Evolutionary conservation across 2,888 invertebrate genomes (phyloP), one percentile per base, ranked within the genome.

Genomic region (Hemistola chrysoprasaria): DNA sequence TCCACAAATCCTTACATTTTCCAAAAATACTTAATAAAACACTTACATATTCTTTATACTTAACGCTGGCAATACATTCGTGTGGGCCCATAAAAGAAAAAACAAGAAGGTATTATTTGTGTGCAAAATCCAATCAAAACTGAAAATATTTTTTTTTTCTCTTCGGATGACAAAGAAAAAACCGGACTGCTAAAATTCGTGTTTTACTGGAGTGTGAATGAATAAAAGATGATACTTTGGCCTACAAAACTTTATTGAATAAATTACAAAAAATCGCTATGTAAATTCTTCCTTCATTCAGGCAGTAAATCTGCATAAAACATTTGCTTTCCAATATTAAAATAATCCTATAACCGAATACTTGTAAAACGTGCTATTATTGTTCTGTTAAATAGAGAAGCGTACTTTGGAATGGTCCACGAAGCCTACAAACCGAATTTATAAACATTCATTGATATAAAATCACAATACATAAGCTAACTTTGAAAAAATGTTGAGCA

Each of bases 241-340:
- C 78, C 86, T 86, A 84, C 82, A 74, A 66, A 72, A 59, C 64
- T 85, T 86, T 85, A 84, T 78, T 84, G 78, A 80, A 83, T 83
- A 83, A 84, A 76, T 83, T 83, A 86, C 79, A 83, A 82, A 78
- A 58, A 78, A 75, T 46, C 64, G 69, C 70, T 75, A 73, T 73
- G 70, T 66, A 70, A 70, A 74, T 64, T 71, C n/a, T n/a, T n/a
- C 61, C 62, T 62, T 65, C 48, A 66, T 62, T 70, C 50, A 70
- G 65, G 78, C 78, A 78, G 47, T 73, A 71, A 59, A 74, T 65
- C 71, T 65, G 71, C 72, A 54, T 65, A 68, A 61, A 43, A 64
- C 50, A 61, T 62, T 65, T 68, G 59, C 58, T 66, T 65, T 60
- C 56, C 59, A 64, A 69, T 49, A 60, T 64, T 68, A 68, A 65